These are phyloP conservation scores for Anthopleura xanthogrammica DNA, from an alignment of 92 coral and sea anemone genomes.

Conservation along the genomic window DNA sequence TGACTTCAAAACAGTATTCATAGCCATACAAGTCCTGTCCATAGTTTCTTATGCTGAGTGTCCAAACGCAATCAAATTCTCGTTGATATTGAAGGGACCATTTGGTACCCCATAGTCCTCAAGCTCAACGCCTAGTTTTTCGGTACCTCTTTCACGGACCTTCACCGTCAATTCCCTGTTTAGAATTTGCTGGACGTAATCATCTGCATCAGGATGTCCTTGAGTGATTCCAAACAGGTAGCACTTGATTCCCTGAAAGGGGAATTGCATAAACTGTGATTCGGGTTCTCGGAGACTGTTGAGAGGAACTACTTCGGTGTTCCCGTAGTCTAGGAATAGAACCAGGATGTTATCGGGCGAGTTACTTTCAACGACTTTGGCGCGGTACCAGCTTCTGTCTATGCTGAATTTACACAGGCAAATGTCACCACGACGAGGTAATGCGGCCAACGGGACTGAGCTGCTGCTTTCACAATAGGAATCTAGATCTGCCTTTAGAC, in stretches of 20 bases:
- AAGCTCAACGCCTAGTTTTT: constrained; percentile 50
- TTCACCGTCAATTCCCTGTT: constrained; percentile 54
- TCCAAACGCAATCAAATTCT: constrained; percentile 14
- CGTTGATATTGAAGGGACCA: constrained; percentile 54
- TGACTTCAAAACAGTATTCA: no score
- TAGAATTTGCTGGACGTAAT: constrained; percentile 49
- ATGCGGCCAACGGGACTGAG: constrained; percentile 23
- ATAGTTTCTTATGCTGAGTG: neutral
- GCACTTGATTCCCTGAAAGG: constrained; percentile 69
- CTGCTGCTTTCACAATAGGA: constrained; percentile 36
- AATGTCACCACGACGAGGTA: constrained; percentile 52
- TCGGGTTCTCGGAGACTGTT: constrained; percentile 44
- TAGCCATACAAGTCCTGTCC: neutral
- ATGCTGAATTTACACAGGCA: constrained; percentile 67
- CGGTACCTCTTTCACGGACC: constrained; percentile 34
- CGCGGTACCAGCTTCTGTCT: constrained; percentile 78
- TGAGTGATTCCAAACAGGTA: constrained; percentile 53
- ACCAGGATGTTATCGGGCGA: constrained; percentile 41
- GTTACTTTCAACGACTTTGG: constrained; percentile 49
- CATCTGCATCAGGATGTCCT: constrained; percentile 54
- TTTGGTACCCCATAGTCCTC: constrained; percentile 57
- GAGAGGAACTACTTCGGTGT: constrained; percentile 54
- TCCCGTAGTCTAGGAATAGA: constrained; percentile 81
- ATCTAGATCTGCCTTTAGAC: constrained; percentile 48
- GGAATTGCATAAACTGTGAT: constrained; percentile 47